A percentile compares a stretch with the other conserved stretches of the same genome.
Evolutionary conservation across 2,888 invertebrate species (phyloP).

Genomic region (Sarcophaga variegata): DNA sequence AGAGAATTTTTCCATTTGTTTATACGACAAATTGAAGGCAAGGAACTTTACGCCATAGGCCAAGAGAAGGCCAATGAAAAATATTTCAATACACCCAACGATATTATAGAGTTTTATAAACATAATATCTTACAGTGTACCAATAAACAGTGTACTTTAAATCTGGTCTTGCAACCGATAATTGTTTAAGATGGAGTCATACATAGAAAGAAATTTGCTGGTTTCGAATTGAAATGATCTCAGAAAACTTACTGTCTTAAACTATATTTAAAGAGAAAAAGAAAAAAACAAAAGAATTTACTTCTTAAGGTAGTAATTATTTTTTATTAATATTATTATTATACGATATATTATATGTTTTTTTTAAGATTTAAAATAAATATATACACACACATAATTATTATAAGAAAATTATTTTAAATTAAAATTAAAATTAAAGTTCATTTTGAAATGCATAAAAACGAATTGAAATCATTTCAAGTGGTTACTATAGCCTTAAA

Average conservation of each 20-base stretch:
- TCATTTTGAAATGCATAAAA: not conserved
- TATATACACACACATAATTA: slow-evolving; percentile 55
- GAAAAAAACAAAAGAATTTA: too few relatives aligned
- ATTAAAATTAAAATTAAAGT: not conserved
- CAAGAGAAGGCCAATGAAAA: slow-evolving; percentile 79
- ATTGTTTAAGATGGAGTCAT: slow-evolving; percentile 62
- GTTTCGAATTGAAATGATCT: slow-evolving; percentile 50
- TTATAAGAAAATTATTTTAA: slow-evolving; percentile 19
- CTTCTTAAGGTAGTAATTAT: too few relatives aligned
- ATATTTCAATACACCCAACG: slow-evolving; percentile 77
- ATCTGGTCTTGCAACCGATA: slow-evolving; percentile 77
- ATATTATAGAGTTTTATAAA: slow-evolving; percentile 80
- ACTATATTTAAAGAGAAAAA: not conserved
- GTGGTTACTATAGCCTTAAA: slow-evolving; percentile 94
- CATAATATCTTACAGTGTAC: slow-evolving; percentile 79
- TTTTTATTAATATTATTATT: too few relatives aligned
- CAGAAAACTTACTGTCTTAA: slow-evolving; percentile 26
- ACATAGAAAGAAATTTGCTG: not conserved
- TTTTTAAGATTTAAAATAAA: slow-evolving; percentile 49
- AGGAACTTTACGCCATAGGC: slow-evolving; percentile 78
- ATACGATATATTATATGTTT: slow-evolving; percentile 14
- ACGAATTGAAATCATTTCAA: slow-evolving; percentile 78
- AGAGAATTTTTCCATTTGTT: slow-evolving; percentile 80
- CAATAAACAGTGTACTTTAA: slow-evolving; percentile 77
- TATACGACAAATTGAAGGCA: slow-evolving; percentile 76